Base-by-base conservation (phyloP, 23 tunicate genomes). In the Halocynthia roretzi region DNA sequence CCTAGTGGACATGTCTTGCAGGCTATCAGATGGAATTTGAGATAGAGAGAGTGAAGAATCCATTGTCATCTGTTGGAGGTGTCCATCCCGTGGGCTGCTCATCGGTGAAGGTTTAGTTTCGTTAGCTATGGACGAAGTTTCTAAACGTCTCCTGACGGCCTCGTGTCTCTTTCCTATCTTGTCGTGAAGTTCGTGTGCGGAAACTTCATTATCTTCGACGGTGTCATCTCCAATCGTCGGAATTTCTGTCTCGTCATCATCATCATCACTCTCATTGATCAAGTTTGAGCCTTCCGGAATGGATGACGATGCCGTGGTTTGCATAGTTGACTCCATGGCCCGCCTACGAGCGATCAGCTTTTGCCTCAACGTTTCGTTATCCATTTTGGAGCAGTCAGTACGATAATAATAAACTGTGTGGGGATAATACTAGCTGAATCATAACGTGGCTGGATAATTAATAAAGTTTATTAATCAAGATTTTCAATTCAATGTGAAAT, bases 321-420 rank as follows among this genome's bases (percentile, higher is more conserved):
- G 73, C 61, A 76, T 20, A 7, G 91, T 81, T 6, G 67, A 51
- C 65, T 80, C 70, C 91, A 86, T 86, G 6, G 85, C 85, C 69
- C 70, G 19, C 10, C 91, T 50, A 48, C 85, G 84, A 56, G 84
- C 85, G 8, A 76, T 71, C 15, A 86, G 71, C 21, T 80, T 80
- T 19, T 80, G 74, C 69, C 70, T 75, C 12, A 86, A 52, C 55
- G 50, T 77, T 12, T 77, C 80, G 15, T 55, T 72, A 48, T 77
- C 81, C 81, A 77, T 77, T 10, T 62, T 77, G 20, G 4, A 31
- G 44, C 44, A 31, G 44, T 0, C 44, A 31, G 44, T 31, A 31
- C 44, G 44, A 31, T 31, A 31, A 31, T 31, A 31, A 31, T 31
- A 31, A 4, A 31, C 1, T 31, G 44, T 0, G 44, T 31, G 44